Evolutionary conservation across 2,888 invertebrate genomes (phyloP).

Genomic region (Tiliacea aurago): DNA sequence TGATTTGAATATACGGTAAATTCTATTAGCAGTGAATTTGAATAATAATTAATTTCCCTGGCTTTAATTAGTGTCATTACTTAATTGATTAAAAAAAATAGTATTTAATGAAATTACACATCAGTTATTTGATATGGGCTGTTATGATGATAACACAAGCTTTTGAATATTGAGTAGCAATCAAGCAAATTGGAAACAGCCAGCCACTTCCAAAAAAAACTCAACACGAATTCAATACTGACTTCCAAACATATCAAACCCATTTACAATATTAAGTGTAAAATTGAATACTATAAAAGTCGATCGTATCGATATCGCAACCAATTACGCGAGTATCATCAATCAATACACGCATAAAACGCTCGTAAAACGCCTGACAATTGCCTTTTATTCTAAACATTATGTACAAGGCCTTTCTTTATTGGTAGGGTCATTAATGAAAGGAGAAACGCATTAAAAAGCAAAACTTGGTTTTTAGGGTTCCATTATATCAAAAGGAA

Average conservation of each 20-base stretch:
- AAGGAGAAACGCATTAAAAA: neutral
- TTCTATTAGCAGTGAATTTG: neutral
- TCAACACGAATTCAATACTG: no score
- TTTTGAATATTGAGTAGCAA: neutral
- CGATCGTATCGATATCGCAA: constrained; percentile 38
- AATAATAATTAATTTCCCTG: neutral
- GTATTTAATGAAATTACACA: no score
- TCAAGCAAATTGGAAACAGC: neutral
- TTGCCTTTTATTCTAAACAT: constrained; percentile 50
- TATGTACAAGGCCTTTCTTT: constrained; percentile 2
- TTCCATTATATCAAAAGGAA: no score
- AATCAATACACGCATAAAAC: constrained; percentile 52
- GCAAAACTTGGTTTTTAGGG: neutral
- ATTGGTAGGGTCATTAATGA: constrained; percentile 24
- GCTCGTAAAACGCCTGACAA: constrained; percentile 49
- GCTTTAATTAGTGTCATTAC: neutral
- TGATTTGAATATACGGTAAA: neutral
- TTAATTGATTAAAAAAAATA: no score
- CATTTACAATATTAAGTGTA: constrained; percentile 29
- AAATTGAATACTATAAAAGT: constrained; percentile 57
- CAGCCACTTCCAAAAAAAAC: neutral
- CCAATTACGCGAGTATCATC: constrained; percentile 52
- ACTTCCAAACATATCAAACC: constrained; percentile 2
- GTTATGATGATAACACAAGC: neutral
- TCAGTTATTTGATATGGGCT: no score